A percentile compares a stretch with the other conserved stretches of the same genome.
Evolutionary conservation across 1,140 invertebrate species (phyloP).

Genomic region (Solen grandis): DNA sequence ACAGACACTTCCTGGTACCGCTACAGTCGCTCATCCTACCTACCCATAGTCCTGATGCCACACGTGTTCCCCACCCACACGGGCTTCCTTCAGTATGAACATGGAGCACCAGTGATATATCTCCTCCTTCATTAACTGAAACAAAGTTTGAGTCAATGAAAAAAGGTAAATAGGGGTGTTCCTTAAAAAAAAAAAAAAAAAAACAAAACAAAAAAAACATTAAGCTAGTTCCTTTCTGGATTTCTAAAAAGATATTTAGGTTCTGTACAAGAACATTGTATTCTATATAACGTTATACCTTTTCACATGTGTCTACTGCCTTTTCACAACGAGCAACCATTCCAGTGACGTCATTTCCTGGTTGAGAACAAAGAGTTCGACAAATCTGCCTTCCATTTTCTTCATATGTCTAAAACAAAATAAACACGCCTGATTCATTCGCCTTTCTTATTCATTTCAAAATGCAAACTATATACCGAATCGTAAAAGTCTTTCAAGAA

Average conservation of each 20-base stretch:
- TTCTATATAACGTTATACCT: constrained; percentile 31
- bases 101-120: constrained; percentile 4
- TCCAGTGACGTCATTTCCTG: constrained; percentile 68
- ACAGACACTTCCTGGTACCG: too few species aligned
- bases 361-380: constrained; percentile 62
- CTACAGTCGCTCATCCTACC: not conserved
- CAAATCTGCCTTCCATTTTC: constrained; percentile 35
- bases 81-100: not conserved
- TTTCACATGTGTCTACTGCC: constrained; percentile 61
- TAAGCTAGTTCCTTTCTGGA: not conserved
- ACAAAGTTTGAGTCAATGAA: too few species aligned
- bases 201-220: not conserved
- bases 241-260: not conserved
- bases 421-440: too few species aligned
- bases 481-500: not conserved
- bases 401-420: constrained; percentile 20
- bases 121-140: not conserved
- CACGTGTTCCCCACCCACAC: not conserved
- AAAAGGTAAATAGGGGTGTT: too few species aligned
- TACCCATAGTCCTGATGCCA: constrained; percentile 36
- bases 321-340: constrained; percentile 65
- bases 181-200: too few species aligned
- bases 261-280: not conserved
- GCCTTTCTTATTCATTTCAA: too few species aligned
- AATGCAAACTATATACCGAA: too few species aligned